A percentile compares a stretch with the other conserved stretches of the same genome.
Evolutionary conservation across 2,113 vertebrate species (phyloP).

Genomic region (Tychaedon coryphoeus): DNA sequence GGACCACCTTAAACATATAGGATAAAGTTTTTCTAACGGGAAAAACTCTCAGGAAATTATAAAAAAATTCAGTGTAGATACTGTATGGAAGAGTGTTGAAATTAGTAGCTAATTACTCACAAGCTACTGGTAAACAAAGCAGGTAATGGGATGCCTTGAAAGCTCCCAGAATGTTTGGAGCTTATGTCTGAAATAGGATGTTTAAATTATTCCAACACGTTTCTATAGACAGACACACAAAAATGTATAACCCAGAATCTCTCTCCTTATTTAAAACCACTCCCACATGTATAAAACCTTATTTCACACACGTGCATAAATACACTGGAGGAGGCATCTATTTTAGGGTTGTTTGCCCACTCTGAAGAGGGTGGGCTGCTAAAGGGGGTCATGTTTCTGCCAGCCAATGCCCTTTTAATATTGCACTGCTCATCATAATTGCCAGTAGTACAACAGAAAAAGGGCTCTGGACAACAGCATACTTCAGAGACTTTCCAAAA

Average conservation of each 20-base stretch:
- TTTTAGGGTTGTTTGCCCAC: slow-evolving; percentile 63
- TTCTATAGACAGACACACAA: neutral
- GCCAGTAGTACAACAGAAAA: slow-evolving; percentile 97
- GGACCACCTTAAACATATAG: neutral
- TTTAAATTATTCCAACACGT: neutral
- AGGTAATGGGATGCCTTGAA: slow-evolving; percentile 1
- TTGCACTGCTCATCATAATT: slow-evolving; percentile 94
- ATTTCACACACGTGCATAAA: slow-evolving; percentile 64
- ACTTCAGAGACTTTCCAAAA: slow-evolving; percentile 57
- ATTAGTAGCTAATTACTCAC: slow-evolving; percentile 10
- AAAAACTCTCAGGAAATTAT: neutral
- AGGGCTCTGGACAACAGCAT: slow-evolving; percentile 89
- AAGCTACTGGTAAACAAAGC: slow-evolving; percentile 39
- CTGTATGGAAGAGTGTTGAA: neutral
- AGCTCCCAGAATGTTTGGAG: neutral
- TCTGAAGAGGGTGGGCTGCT: slow-evolving; percentile 71
- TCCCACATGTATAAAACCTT: slow-evolving; percentile 66
- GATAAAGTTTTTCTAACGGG: neutral
- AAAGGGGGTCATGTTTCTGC: slow-evolving; percentile 80
- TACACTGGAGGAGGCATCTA: slow-evolving; percentile 56
- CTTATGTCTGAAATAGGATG: neutral
- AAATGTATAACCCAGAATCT: slow-evolving; percentile 31
- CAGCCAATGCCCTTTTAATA: slow-evolving; percentile 98
- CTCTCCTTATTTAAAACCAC: slow-evolving; percentile 52
- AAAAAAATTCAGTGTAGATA: neutral